Percentiles rank a stretch among this genome's conserved stretches.
These are phyloP conservation scores for Drosophila miranda DNA, from an alignment of 1,140 invertebrate species.

Conservation along the genomic window DNA sequence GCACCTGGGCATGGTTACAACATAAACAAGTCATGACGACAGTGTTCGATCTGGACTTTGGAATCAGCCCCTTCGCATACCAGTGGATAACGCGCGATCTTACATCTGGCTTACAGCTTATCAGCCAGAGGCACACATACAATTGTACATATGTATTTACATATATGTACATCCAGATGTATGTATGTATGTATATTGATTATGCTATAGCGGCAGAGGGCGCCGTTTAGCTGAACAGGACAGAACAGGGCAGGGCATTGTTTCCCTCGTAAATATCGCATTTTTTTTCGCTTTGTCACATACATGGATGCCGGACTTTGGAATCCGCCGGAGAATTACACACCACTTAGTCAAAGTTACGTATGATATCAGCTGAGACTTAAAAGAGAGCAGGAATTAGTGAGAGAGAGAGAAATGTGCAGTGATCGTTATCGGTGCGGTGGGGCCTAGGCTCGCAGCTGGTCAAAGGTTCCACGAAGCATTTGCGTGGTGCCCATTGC, in stretches of 20 bases:
- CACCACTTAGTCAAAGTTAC: conserved; percentile 45
- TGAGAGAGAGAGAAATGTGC: conserved; percentile 6
- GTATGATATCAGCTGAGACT: conserved; percentile 15
- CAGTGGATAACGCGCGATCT: not conserved
- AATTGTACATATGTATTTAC: not conserved
- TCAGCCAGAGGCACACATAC: conserved; percentile 34
- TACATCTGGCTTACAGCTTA: conserved; percentile 29
- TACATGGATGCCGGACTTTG: conserved; percentile 31
- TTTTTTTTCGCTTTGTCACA: conserved; percentile 38
- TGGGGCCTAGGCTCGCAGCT: conserved; percentile 9
- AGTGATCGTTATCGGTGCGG: conserved; percentile 43
- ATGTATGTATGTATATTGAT: conserved; percentile 10
- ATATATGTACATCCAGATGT: conserved; percentile 2
- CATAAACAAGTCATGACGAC: conserved; percentile 40
- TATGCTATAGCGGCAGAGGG: not conserved
- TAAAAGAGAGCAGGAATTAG: not conserved
- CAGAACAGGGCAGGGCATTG: not conserved
- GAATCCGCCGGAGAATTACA: conserved; percentile 46
- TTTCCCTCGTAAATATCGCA: conserved; percentile 16
- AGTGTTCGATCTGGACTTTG: conserved; percentile 23
- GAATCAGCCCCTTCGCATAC: not conserved
- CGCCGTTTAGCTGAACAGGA: not conserved
- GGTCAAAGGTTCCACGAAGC: conserved; percentile 55
- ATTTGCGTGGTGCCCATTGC: conserved; percentile 39
- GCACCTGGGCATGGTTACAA: conserved; percentile 33